A percentile compares a stretch with the other conserved stretches of the same genome.
Evolutionary conservation across 2,797 vertebrate genomes (phyloP).

Genomic region (Siniperca undulata): DNA sequence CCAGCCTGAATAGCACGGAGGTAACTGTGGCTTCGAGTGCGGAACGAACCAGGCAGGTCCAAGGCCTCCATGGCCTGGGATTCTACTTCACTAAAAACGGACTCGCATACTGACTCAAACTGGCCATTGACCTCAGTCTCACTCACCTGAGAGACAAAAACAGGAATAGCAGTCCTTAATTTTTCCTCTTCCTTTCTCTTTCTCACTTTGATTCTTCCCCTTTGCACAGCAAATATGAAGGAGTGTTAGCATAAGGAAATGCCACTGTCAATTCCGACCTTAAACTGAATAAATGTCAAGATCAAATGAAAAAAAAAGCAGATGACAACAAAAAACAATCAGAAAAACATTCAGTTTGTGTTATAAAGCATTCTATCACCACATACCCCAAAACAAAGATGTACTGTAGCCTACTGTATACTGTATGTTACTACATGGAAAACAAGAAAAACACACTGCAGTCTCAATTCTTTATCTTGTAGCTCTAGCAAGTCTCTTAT

Average conservation of each 20-base stretch:
- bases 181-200: constrained; percentile 93
- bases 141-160: constrained; percentile 98
- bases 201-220: constrained; percentile 92
- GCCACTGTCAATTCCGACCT: constrained; percentile 83
- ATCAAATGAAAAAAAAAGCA: constrained; percentile 77
- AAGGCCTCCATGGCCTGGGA: constrained; percentile 99
- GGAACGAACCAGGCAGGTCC: constrained; percentile 99
- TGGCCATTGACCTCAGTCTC: constrained; percentile 99
- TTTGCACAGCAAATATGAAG: constrained; percentile 92
- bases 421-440: constrained; percentile 47
- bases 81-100: constrained; percentile 99
- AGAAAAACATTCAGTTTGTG: constrained; percentile 68
- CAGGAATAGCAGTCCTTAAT: constrained; percentile 94
- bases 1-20: constrained; percentile 99
- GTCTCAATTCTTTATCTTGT: constrained; percentile 11
- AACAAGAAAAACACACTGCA: constrained; percentile 36
- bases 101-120: constrained; percentile 99
- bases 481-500: constrained; percentile 31
- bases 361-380: constrained; percentile 68
- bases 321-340: constrained; percentile 72
- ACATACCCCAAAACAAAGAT: constrained; percentile 57
- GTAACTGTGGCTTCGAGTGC: constrained; percentile 99
- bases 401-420: constrained; percentile 8
- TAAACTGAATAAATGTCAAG: constrained; percentile 84
- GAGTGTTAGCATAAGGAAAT: constrained; percentile 88